These are phyloP conservation scores for Lordiphosa andalusiaca DNA, from an alignment of 2,888 invertebrate genomes.

Conservation along the genomic window DNA sequence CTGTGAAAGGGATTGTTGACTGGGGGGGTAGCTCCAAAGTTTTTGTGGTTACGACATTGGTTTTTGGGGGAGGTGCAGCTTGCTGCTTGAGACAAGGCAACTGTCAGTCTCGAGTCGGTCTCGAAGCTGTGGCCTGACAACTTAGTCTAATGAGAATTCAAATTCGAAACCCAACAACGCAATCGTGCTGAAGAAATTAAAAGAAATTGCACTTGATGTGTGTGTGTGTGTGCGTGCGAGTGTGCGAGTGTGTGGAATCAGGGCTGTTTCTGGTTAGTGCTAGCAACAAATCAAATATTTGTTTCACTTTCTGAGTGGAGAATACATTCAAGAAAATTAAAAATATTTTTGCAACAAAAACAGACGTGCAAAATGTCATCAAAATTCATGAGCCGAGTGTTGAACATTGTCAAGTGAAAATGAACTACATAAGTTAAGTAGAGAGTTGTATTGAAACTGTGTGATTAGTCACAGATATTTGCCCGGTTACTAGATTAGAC, in stretches of 20 bases:
- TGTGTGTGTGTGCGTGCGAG: not conserved
- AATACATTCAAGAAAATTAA: conserved; percentile 2
- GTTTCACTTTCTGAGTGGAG: conserved; percentile 32
- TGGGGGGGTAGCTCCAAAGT: conserved; percentile 56
- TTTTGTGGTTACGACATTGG: conserved; percentile 75
- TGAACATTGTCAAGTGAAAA: too few relatives aligned
- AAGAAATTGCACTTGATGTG: conserved; percentile 39
- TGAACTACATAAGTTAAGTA: too few relatives aligned
- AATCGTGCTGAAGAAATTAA: conserved; percentile 77
- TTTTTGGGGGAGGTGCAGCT: conserved; percentile 44
- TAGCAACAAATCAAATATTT: conserved; percentile 51
- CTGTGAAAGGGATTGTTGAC: conserved; percentile 9
- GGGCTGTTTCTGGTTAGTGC: conserved; percentile 20
- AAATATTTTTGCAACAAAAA: too few relatives aligned
- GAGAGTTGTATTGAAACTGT: too few relatives aligned
- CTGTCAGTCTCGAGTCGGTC: conserved; percentile 63
- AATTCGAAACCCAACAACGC: conserved; percentile 76
- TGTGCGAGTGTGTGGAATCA: conserved; percentile 13
- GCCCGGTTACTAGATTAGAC: too few relatives aligned
- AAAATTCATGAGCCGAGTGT: too few relatives aligned
- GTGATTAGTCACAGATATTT: too few relatives aligned
- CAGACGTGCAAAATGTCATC: too few relatives aligned
- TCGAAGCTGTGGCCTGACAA: conserved; percentile 72
- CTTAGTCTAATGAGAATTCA: conserved; percentile 75
- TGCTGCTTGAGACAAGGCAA: conserved; percentile 34